phyloP scores from a whole-genome alignment of 2,797 vertebrate species.

The Sebastes minor region DNA sequence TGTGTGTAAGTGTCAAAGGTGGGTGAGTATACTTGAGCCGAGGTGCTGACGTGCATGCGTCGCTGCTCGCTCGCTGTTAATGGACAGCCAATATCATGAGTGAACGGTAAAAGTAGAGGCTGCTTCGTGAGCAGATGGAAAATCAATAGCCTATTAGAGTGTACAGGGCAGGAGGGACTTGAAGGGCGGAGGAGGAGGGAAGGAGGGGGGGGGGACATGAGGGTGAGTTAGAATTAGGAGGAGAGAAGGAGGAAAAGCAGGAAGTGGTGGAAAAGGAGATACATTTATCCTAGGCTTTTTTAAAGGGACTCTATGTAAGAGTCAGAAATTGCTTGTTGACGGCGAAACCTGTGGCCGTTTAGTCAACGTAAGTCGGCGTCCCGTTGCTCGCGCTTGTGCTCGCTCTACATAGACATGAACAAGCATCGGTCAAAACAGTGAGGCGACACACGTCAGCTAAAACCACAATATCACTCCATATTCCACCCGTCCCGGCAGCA shows the following conservation, averaged over 20 bases:
- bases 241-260: background rate
- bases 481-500: too few species aligned
- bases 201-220: slow-evolving; percentile 69
- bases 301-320: too few species aligned
- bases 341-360: too few species aligned
- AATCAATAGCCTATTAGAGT: slow-evolving; percentile 98
- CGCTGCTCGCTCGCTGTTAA: slow-evolving; percentile 84
- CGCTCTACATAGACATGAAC: too few species aligned
- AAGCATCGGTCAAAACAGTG: too few species aligned
- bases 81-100: slow-evolving; percentile 93
- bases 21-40: slow-evolving; percentile 36
- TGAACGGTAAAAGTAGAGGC: slow-evolving; percentile 89
- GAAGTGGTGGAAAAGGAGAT: background rate
- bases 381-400: too few species aligned
- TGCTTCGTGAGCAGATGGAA: slow-evolving; percentile 89
- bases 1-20: slow-evolving; percentile 17
- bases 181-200: slow-evolving; percentile 55
- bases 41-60: slow-evolving; percentile 82
- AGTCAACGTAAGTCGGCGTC: too few species aligned
- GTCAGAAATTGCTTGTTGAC: too few species aligned
- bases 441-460: too few species aligned
- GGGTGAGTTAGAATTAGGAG: slow-evolving; percentile 12
- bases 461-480: too few species aligned
- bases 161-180: slow-evolving; percentile 77
- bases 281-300: background rate